Conservation (phyloP, 1,140 invertebrate genomes). For the Psix sp. region DNA sequence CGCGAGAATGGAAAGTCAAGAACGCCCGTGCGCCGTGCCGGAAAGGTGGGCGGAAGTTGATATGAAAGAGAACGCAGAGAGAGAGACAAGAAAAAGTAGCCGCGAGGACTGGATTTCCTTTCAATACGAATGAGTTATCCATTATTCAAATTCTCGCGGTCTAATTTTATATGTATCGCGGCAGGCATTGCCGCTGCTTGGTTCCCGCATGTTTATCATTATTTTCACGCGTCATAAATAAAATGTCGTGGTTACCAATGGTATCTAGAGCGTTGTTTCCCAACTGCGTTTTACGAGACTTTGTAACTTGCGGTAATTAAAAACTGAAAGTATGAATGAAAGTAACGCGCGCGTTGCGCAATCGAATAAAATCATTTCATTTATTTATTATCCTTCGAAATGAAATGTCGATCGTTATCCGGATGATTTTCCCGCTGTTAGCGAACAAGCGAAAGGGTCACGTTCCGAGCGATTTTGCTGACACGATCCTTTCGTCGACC, state of each 20-base stretch:
- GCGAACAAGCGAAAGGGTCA: too few species aligned
- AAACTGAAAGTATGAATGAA: constrained; percentile 56
- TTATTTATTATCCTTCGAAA: too few species aligned
- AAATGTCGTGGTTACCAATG: constrained; percentile 56
- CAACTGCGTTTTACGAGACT: constrained; percentile 54
- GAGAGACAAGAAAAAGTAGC: constrained; percentile 40
- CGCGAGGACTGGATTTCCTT: constrained; percentile 52
- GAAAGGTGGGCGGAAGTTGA: constrained; percentile 60
- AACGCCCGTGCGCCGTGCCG: constrained; percentile 34
- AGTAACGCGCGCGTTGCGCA: constrained; percentile 4
- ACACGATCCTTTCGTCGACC: constrained; percentile 42
- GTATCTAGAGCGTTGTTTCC: constrained; percentile 59
- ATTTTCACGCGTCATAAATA: constrained; percentile 63
- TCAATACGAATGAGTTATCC: constrained; percentile 52
- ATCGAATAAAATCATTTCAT: too few species aligned
- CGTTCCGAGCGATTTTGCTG: too few species aligned
- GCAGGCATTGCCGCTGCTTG: constrained; percentile 32
- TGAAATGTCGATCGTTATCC: too few species aligned
- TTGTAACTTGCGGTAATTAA: constrained; percentile 50
- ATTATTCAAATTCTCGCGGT: constrained; percentile 57
- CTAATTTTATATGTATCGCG: constrained; percentile 57
- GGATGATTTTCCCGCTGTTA: too few species aligned
- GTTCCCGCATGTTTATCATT: constrained; percentile 60
- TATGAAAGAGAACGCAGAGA: constrained; percentile 52
- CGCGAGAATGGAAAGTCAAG: constrained; percentile 50